Evolutionary conservation across 2,888 invertebrate genomes (phyloP).

Genomic region (Cataglyphis altisquamis): DNA sequence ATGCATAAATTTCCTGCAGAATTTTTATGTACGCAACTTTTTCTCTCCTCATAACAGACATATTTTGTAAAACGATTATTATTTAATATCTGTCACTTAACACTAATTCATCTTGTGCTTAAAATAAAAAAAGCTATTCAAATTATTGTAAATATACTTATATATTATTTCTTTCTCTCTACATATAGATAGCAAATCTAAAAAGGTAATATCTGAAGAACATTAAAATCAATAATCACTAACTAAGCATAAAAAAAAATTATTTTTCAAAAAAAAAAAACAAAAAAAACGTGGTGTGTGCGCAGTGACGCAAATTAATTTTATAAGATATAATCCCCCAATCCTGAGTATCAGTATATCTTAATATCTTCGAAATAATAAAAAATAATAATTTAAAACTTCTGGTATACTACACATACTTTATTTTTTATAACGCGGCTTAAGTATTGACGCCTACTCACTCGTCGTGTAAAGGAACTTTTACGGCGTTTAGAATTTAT

Average conservation of each 20-base stretch:
- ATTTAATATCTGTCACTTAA: background rate
- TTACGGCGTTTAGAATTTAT: conserved; percentile 37
- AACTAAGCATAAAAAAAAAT: background rate
- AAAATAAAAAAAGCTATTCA: background rate
- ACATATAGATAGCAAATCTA: background rate
- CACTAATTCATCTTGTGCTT: background rate
- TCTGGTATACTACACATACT: background rate
- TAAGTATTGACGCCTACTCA: background rate
- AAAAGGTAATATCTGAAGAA: background rate
- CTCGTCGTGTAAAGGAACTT: conserved; percentile 22
- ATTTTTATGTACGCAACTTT: background rate
- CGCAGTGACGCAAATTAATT: background rate
- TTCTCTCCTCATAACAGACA: background rate
- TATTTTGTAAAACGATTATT: background rate
- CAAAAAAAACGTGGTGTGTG: too few species aligned
- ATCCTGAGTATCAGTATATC: background rate
- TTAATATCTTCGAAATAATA: background rate
- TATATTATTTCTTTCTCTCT: background rate
- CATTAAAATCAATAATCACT: background rate
- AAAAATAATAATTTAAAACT: too few species aligned
- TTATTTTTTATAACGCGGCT: conserved; percentile 27
- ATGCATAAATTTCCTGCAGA: background rate
- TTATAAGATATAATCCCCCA: background rate
- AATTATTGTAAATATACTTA: background rate
- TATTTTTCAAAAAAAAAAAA: background rate